These are phyloP conservation scores for Sebastes kiyomatsui DNA, from an alignment of 2,797 vertebrate genomes.

Conservation along the genomic window DNA sequence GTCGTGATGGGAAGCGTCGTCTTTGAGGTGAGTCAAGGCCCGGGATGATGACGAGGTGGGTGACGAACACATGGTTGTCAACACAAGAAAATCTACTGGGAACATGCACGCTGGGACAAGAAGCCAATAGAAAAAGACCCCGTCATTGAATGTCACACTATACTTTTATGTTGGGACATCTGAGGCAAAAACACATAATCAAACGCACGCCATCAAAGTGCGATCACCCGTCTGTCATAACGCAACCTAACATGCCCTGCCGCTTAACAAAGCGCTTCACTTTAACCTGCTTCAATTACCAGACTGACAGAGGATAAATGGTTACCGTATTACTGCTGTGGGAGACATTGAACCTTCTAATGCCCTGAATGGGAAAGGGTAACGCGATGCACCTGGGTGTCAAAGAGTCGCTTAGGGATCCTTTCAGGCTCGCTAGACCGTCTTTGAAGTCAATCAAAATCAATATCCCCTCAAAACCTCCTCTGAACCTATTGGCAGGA, in stretches of 20 bases:
- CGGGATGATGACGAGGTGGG: background rate
- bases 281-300: slow-evolving; percentile 58
- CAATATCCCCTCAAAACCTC: slow-evolving; percentile 38
- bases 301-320: slow-evolving; percentile 51
- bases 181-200: slow-evolving; percentile 4
- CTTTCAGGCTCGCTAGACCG: slow-evolving; percentile 31
- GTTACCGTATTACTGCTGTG: slow-evolving; percentile 35
- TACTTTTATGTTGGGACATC: background rate
- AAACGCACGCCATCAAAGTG: slow-evolving; percentile 13
- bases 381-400: slow-evolving; percentile 38
- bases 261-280: slow-evolving; percentile 11
- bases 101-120: background rate
- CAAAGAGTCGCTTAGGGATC: slow-evolving; percentile 45
- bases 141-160: background rate
- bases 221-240: slow-evolving; percentile 9
- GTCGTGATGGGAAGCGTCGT: slow-evolving; percentile 8
- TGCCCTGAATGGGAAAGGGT: slow-evolving; percentile 37
- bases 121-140: background rate
- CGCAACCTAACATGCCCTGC: background rate
- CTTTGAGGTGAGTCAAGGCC: slow-evolving; percentile 37
- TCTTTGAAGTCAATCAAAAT: slow-evolving; percentile 51
- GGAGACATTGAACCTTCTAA: slow-evolving; percentile 48
- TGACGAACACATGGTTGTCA: slow-evolving; percentile 12
- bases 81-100: background rate
- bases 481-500: slow-evolving; percentile 10